Percentiles rank a stretch among this genome's conserved stretches.
These are phyloP conservation scores for Fissipunctia ypsillon DNA, from an alignment of 2,888 invertebrate genomes.

Conservation along the genomic window DNA sequence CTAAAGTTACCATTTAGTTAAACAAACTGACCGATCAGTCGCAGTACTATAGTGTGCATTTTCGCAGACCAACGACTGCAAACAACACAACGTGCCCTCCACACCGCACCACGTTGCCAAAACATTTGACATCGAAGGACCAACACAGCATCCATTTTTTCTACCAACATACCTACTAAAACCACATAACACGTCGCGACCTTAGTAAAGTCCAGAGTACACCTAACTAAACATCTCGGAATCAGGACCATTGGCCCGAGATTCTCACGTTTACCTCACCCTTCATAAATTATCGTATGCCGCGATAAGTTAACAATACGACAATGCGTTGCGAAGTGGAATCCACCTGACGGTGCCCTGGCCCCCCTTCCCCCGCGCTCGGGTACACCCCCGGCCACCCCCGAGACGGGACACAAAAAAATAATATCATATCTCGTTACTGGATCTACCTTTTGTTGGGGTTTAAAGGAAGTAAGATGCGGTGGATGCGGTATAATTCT, in stretches of 20 bases:
- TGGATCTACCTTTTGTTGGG: slow-evolving; percentile 83
- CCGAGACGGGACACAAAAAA: slow-evolving; percentile 73
- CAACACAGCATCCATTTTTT: slow-evolving; percentile 14
- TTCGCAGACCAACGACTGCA: background rate
- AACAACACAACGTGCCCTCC: slow-evolving; percentile 6
- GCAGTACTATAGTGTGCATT: slow-evolving; percentile 19
- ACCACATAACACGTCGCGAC: slow-evolving; percentile 42
- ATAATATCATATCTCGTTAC: slow-evolving; percentile 87
- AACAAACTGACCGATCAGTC: background rate
- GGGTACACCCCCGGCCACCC: slow-evolving; percentile 60
- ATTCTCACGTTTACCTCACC: slow-evolving; percentile 64
- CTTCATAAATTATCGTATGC: slow-evolving; percentile 67
- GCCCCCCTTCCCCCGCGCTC: slow-evolving; percentile 51
- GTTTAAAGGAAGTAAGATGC: slow-evolving; percentile 46
- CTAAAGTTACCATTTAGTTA: background rate
- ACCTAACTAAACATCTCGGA: slow-evolving; percentile 62
- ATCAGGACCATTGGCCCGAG: slow-evolving; percentile 22
- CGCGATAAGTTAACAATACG: slow-evolving; percentile 69
- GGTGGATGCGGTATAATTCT: slow-evolving; percentile 73
- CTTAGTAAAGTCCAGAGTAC: slow-evolving; percentile 38
- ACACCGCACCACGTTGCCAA: slow-evolving; percentile 5
- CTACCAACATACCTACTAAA: slow-evolving; percentile 26
- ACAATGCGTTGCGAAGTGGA: slow-evolving; percentile 74
- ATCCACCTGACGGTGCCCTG: slow-evolving; percentile 79
- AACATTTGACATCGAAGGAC: slow-evolving; percentile 21